Conservation (phyloP, 2,113 vertebrate species). For the Rhea pennata region DNA sequence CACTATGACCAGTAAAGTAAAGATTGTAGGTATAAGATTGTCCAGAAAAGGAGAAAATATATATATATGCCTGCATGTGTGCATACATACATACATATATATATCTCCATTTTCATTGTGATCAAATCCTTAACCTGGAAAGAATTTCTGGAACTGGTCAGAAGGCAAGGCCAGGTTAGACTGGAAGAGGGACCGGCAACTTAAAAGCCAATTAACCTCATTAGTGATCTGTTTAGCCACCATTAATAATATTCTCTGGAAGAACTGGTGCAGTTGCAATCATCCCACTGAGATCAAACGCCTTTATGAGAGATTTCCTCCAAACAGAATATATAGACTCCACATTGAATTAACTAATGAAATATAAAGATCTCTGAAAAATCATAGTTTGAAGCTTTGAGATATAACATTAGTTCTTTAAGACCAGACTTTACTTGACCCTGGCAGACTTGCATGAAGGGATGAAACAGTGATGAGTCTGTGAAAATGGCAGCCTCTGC, state of each 20-base stretch:
- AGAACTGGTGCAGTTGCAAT: not conserved
- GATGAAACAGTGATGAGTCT: not conserved
- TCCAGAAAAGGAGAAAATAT: not conserved
- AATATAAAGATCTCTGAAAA: not conserved
- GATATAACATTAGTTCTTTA: not conserved
- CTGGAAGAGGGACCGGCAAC: not conserved
- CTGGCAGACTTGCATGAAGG: not conserved
- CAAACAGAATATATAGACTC: not conserved
- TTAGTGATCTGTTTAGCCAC: not conserved
- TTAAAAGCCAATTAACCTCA: not conserved
- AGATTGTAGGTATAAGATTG: conserved; percentile 10
- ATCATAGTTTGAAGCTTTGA: not conserved
- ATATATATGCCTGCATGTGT: no score
- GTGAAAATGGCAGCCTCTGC: not conserved
- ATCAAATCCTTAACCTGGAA: not conserved
- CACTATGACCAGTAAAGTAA: conserved; percentile 55
- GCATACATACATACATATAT: no score
- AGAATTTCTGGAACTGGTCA: not conserved
- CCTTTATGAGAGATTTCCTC: not conserved
- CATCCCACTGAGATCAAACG: not conserved
- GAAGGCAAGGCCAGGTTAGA: not conserved
- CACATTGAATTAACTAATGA: not conserved
- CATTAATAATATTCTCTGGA: not conserved
- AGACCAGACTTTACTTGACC: not conserved
- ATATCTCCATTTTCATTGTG: not conserved